Evolutionary conservation across 2,113 vertebrate genomes (phyloP).

Genomic region (Pluvialis apricaria): DNA sequence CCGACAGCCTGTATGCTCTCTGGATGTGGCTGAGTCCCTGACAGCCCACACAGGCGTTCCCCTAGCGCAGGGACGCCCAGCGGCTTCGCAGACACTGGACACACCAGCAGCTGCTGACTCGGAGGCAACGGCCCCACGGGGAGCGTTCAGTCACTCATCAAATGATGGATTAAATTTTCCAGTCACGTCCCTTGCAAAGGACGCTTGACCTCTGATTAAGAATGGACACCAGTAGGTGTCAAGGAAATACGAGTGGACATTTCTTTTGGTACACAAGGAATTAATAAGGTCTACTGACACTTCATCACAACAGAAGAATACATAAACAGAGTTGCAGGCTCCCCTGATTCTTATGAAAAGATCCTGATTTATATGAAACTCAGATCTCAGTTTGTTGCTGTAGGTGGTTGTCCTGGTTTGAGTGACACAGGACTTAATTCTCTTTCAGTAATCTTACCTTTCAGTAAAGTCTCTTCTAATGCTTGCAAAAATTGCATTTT

Average conservation of each 20-base stretch:
- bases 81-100: not conserved
- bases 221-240: not conserved
- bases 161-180: not conserved
- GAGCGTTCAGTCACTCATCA: not conserved
- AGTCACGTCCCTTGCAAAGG: not conserved
- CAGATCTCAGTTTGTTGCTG: not conserved
- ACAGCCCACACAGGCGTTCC: too few species aligned
- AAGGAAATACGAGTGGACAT: not conserved
- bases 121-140: not conserved
- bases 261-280: not conserved
- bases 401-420: not conserved
- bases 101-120: not conserved
- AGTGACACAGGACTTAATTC: not conserved
- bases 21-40: not conserved
- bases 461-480: not conserved
- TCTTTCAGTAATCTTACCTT: not conserved
- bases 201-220: not conserved
- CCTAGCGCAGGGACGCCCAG: not conserved
- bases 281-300: not conserved
- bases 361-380: not conserved
- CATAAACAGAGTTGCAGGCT: not conserved
- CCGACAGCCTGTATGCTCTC: rapidly evolving
- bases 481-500: not conserved
- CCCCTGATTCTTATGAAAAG: not conserved
- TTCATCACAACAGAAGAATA: not conserved